Percentiles rank a stretch among this genome's conserved stretches.
Evolutionary conservation across 2,113 vertebrate genomes (phyloP).

Genomic region (Pollachius pollachius): DNA sequence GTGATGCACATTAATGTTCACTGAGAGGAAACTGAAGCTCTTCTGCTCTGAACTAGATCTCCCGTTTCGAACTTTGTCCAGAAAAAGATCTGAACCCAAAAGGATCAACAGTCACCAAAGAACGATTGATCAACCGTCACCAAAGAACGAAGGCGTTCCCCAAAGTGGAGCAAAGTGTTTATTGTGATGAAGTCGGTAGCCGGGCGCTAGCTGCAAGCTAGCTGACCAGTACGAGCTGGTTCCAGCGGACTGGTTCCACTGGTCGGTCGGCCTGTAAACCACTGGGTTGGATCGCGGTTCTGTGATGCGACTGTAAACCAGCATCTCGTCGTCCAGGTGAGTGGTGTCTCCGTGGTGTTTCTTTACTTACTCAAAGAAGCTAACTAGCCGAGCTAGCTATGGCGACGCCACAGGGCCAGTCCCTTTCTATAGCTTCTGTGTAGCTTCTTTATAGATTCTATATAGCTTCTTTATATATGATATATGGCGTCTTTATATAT

Average conservation of each 20-base stretch:
- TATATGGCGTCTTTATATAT: no score
- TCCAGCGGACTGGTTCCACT: slow-evolving; percentile 31
- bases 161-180: slow-evolving; percentile 2
- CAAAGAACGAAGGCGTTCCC: not conserved
- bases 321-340: not conserved
- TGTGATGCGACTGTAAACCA: not conserved
- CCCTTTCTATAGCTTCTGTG: slow-evolving; percentile 9
- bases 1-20: no score
- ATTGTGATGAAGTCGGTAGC: slow-evolving; percentile 47
- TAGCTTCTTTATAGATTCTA: no score
- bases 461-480: no score
- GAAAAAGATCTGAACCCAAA: no score
- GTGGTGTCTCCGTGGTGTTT: not conserved
- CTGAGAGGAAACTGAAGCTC: no score
- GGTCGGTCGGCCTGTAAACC: not conserved
- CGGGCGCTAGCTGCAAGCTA: slow-evolving; percentile 51
- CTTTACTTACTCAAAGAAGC: slow-evolving; percentile 22
- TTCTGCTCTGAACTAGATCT: no score
- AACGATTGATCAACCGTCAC: no score
- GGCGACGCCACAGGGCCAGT: slow-evolving; percentile 44
- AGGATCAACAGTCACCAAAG: no score
- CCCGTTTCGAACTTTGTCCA: no score
- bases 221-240: slow-evolving; percentile 58
- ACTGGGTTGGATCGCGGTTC: slow-evolving; percentile 26
- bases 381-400: slow-evolving; percentile 63